Conservation (phyloP, 2,113 vertebrate genomes). For the Colius striatus region DNA sequence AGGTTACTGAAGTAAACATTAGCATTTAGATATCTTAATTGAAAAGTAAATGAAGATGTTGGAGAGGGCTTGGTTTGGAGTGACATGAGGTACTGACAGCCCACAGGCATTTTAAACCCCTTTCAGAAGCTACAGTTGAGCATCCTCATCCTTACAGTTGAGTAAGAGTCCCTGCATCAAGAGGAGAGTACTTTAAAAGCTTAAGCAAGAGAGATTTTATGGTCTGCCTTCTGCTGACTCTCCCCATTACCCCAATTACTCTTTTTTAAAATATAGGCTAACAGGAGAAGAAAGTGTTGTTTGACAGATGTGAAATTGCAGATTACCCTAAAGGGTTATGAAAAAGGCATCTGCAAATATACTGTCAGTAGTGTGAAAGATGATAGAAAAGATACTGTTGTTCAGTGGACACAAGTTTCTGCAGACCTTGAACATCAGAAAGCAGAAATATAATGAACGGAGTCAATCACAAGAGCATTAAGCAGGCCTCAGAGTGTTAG, state of each 20-base stretch:
- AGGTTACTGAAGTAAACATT: neutral
- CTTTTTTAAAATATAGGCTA: neutral
- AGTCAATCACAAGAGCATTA: neutral
- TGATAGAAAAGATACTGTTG: neutral
- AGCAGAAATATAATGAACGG: neutral
- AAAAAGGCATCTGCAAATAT: neutral
- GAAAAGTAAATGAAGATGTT: neutral
- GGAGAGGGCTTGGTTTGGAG: neutral
- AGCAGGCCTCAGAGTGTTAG: neutral
- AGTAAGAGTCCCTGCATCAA: neutral
- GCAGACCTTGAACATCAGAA: neutral
- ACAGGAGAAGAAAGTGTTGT: neutral
- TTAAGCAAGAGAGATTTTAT: neutral
- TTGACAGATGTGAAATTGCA: neutral
- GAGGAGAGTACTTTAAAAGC: neutral
- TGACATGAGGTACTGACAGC: neutral
- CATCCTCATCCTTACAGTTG: no score
- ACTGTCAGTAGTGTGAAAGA: neutral
- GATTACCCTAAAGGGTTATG: neutral
- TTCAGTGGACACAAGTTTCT: neutral
- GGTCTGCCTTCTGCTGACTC: neutral
- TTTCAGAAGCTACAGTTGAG: neutral
- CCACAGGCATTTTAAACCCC: neutral
- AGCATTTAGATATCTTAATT: neutral
- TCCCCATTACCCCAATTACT: neutral